Evolutionary conservation across 2,888 invertebrate genomes (phyloP).

Genomic region (Parnassius glacialis): DNA sequence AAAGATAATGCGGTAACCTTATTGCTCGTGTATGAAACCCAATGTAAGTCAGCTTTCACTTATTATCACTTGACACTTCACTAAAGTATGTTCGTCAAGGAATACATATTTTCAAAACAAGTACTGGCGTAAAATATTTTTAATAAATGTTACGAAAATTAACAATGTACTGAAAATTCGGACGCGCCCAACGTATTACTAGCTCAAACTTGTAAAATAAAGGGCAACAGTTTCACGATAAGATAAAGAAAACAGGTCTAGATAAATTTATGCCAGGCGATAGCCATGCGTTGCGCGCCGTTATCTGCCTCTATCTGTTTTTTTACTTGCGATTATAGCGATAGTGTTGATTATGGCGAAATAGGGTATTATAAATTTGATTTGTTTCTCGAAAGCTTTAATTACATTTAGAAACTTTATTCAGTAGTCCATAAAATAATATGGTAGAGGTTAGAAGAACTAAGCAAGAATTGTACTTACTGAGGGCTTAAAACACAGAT

Average conservation of each 20-base stretch:
- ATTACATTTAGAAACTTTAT: not conserved
- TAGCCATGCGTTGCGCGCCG: conserved; percentile 45
- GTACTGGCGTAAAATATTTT: not conserved
- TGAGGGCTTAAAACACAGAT: too few relatives aligned
- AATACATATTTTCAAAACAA: not conserved
- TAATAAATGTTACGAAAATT: conserved; percentile 24
- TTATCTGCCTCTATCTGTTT: conserved; percentile 56
- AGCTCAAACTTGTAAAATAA: conserved; percentile 62
- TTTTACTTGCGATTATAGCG: conserved; percentile 67
- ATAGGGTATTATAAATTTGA: conserved; percentile 8
- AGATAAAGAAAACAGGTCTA: conserved; percentile 79
- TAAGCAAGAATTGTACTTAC: too few relatives aligned
- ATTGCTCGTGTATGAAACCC: not conserved
- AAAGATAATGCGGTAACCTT: conserved; percentile 16
- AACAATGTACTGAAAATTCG: conserved; percentile 32
- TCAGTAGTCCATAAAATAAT: not conserved
- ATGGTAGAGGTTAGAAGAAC: too few relatives aligned
- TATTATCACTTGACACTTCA: conserved; percentile 26
- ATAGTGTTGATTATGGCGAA: conserved; percentile 58
- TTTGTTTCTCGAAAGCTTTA: conserved; percentile 8
- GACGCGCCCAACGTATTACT: conserved; percentile 53
- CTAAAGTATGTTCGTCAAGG: conserved; percentile 1
- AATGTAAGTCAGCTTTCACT: conserved; percentile 5
- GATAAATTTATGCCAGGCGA: conserved; percentile 73
- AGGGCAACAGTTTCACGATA: conserved; percentile 65